Percentiles rank a stretch among this genome's conserved stretches.
These are phyloP conservation scores for Caenorhabditis tropicalis DNA, from an alignment of 1,140 invertebrate species.

Conservation along the genomic window DNA sequence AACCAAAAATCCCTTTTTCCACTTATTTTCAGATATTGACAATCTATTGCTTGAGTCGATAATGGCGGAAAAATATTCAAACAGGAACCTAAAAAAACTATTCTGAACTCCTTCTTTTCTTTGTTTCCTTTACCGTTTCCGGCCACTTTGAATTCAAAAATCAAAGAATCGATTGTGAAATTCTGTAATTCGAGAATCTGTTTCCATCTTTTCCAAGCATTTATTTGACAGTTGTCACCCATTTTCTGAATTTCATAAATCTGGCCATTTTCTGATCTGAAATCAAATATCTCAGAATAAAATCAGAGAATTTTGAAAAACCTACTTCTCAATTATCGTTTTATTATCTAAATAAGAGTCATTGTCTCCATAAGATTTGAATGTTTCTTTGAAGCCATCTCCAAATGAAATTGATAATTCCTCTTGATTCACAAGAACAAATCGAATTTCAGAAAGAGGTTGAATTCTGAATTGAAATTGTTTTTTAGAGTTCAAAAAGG, in stretches of 20 bases:
- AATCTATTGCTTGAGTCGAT: neutral
- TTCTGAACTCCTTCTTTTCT: no score
- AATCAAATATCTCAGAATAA: neutral
- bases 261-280: neutral
- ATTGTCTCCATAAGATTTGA: neutral
- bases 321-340: neutral
- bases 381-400: neutral
- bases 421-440: neutral
- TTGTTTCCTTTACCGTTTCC: no score
- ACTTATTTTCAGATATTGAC: neutral
- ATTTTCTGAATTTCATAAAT: neutral
- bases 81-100: no score
- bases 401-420: neutral
- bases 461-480: neutral
- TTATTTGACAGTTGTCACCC: neutral
- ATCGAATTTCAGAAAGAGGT: neutral
- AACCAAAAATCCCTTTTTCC: neutral
- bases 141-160: neutral
- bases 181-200: neutral
- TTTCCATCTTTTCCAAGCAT: neutral
- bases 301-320: neutral
- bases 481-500: no score
- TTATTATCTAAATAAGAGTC: neutral
- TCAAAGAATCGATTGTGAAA: neutral
- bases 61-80: no score